phyloP scores from a whole-genome alignment of 2,888 invertebrate genomes.

The Acanthosoma haemorrhoidale region DNA sequence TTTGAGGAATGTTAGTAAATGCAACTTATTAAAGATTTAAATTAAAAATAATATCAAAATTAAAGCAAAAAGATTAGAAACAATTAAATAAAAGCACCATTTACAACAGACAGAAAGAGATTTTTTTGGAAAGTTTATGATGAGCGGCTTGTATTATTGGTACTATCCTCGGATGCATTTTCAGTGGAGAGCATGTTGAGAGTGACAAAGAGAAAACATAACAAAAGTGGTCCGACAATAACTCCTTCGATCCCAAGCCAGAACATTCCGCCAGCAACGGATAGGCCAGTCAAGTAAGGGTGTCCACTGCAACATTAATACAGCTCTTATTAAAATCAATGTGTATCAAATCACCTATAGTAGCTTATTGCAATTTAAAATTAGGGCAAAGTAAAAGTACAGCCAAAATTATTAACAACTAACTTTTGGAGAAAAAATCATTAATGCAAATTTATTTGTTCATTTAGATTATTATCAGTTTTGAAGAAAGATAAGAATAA shows the following conservation, averaged over 20 bases:
- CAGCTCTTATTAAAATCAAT: too few relatives aligned
- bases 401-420: not conserved
- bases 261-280: slow-evolving; percentile 96
- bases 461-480: too few relatives aligned
- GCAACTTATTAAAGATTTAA: too few relatives aligned
- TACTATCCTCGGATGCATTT: not conserved
- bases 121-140: too few relatives aligned
- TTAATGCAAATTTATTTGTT: too few relatives aligned
- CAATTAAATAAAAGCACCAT: not conserved
- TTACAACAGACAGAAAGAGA: not conserved
- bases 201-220: slow-evolving; percentile 90
- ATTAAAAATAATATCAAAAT: too few relatives aligned
- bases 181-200: slow-evolving; percentile 67
- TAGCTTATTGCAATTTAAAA: too few relatives aligned
- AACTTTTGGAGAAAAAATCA: too few relatives aligned
- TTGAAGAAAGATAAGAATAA: too few relatives aligned
- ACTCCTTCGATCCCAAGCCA: slow-evolving; percentile 96
- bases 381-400: too few relatives aligned
- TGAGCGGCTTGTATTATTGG: not conserved
- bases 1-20: too few relatives aligned
- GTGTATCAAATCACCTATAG: too few relatives aligned
- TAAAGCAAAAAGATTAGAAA: not conserved
- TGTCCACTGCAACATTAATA: slow-evolving; percentile 67
- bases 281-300: slow-evolving; percentile 92
- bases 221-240: slow-evolving; percentile 88